Base-by-base conservation (phyloP, 2,888 invertebrate genomes). In the Uropetala carovei region DNA sequence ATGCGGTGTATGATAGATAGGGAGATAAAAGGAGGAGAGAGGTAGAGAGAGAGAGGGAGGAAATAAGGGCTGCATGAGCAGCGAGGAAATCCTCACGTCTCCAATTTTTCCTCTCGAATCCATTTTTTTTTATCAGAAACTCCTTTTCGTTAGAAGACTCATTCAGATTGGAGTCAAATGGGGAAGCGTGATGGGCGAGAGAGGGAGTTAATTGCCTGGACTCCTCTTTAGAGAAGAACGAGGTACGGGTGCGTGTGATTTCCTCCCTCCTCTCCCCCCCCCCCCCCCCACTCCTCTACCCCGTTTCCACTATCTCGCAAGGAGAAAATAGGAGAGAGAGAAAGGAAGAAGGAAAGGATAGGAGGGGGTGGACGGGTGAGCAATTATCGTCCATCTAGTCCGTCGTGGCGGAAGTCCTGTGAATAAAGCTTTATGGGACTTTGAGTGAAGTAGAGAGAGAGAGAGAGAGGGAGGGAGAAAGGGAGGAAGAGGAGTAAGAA, bases 331-430 rank as follows among this genome's bases (percentile, higher is more conserved):
- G 18, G 56, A 14, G 27, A 27, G 59, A 30, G 60, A n/a, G 85
- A 22, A 84, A 84, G 22, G 85, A 27, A 5, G 75, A 18, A 83
- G 43, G 18, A 57, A 27, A 1, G 14, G 83, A 83, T 43, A 14
- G 27, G 27, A 57, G 83, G 83, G 10, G 18, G 64, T 64, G 64
- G 64, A 64, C 64, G 16, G 64, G 91, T 64, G 84, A 92, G 85
- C 92, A 92, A 92, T 91, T 93, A 92, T 92, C 92, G 92, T 92
- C 92, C 93, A 92, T 93, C 92, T 30, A 93, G 92, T 92, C 60
- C 84, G 59, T 75, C 85, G 89, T 43, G 89, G 89, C 89, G 86
- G 85, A n/a, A 58, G 86, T 30, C 43, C 43, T 89, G 60, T 86
- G 86, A 86, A 86, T 86, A 89, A 68, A 43, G 89, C 89, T 89